These are phyloP conservation scores for Scaptodrosophila lebanonensis DNA, from an alignment of 1,140 invertebrate genomes.

Conservation along the genomic window DNA sequence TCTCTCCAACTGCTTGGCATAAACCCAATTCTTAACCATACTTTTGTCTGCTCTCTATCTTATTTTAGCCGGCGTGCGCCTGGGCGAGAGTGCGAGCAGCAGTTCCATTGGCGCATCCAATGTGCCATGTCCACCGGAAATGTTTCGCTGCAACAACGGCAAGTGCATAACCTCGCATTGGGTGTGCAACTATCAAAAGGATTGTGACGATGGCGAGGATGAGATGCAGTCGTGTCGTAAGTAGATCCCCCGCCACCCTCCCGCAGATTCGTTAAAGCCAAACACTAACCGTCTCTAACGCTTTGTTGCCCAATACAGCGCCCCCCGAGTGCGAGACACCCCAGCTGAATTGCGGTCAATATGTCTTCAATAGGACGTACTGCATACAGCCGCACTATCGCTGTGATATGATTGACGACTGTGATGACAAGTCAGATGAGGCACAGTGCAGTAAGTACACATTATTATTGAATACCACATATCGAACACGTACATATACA, in stretches of 20 bases:
- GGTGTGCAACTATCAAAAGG: conserved; percentile 94
- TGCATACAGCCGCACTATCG: conserved; percentile 92
- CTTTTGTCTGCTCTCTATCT: conserved; percentile 4
- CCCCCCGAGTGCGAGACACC: conserved; percentile 92
- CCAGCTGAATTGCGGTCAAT: conserved; percentile 91
- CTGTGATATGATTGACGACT: conserved; percentile 96
- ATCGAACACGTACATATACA: too few relatives aligned
- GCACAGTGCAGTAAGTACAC: conserved; percentile 92
- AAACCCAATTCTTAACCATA: neutral
- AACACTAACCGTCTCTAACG: neutral
- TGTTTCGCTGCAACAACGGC: conserved; percentile 89
- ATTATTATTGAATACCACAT: neutral
- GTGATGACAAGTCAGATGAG: conserved; percentile 95
- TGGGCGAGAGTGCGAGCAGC: conserved; percentile 30
- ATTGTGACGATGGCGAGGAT: conserved; percentile 93
- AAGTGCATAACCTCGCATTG: conserved; percentile 89
- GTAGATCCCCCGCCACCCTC: conserved; percentile 76
- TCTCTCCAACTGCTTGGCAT: too few relatives aligned
- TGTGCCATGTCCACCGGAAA: conserved; percentile 81
- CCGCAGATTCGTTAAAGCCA: neutral
- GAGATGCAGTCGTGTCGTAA: conserved; percentile 93
- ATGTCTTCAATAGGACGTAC: conserved; percentile 95
- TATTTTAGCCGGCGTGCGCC: conserved; percentile 36
- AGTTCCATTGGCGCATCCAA: conserved; percentile 38
- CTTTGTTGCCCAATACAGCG: conserved; percentile 79